Base-by-base conservation (phyloP, 2,113 vertebrate genomes). In the Seriola rivoliana region DNA sequence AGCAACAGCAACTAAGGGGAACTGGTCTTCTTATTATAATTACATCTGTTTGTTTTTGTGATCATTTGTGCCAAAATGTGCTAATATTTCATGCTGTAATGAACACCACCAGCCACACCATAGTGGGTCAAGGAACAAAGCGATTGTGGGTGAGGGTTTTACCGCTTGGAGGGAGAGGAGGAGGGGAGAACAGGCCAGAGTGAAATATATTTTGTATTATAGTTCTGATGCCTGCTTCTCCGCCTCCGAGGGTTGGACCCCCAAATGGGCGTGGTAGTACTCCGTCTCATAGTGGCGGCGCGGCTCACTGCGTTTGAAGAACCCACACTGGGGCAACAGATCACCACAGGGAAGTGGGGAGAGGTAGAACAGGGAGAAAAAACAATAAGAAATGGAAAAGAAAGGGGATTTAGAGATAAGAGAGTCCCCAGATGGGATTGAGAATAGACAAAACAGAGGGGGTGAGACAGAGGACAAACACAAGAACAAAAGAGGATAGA, bases 181-280 rank as follows among this genome's bases (percentile, higher is more conserved):
- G 91, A 92, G 91, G 92, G 85, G 91, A 89, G 81, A 93, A 90
- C 89, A 93, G 91, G 92, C 88, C 90, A 90, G 89, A 91, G 75
- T 70, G 69, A 88, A 77, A 86, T 74, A 38, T 59, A 14, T 25
- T 74, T 77, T 67, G 38, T 84, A 85, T 94, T 94, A 95, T 88
- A 93, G 94, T 74, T 96, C 96, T 86, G 84, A 81, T 8, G 94
- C 95, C 94, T 95, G 96, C 90, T 92, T 95, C 90, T 97, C 96
- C 85, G 78, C 93, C 76, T 96, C 97, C 12, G 96, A 98, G 81
- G 97, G 97, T 91, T 98, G 97, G 82, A 97, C 86, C 54, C 96
- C 96, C 93, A 96, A 95, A 65, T 93, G 96, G 78, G 97, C 97
- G 17, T 90, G 95, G 92, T 98, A 95, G 94, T 95, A 98, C 89